Conservation (phyloP, 2,113 vertebrate species). For the Pampusana beccarii region DNA sequence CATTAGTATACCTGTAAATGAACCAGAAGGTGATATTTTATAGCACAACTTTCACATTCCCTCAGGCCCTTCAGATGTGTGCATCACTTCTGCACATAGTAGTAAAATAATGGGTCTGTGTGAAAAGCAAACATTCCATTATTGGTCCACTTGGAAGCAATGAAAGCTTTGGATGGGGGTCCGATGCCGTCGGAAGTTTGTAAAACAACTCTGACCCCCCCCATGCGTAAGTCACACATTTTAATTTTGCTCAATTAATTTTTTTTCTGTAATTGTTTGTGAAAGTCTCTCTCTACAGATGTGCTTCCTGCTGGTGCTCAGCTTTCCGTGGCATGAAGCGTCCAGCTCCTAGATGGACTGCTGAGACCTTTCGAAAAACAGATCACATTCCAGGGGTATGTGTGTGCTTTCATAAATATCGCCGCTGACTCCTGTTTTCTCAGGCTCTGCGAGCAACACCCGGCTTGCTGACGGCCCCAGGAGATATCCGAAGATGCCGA, state of each 20-base stretch:
- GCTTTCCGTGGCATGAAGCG: background rate
- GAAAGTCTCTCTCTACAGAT: background rate
- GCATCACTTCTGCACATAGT: background rate
- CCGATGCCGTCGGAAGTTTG: background rate
- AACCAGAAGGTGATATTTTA: background rate
- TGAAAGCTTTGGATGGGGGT: rapidly evolving
- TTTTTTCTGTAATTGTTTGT: background rate
- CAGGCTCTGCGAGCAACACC: background rate
- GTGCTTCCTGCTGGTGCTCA: background rate
- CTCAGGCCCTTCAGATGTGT: background rate
- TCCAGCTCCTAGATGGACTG: background rate
- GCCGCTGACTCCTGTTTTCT: background rate
- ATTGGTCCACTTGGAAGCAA: background rate
- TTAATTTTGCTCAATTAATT: background rate
- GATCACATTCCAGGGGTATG: rapidly evolving
- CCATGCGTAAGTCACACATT: rapidly evolving
- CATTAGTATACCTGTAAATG: background rate
- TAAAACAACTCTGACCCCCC: background rate
- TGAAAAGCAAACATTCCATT: background rate
- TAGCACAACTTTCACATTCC: background rate
- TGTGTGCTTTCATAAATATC: background rate
- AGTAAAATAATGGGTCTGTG: background rate
- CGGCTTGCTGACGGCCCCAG: background rate
- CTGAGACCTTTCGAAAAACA: background rate
- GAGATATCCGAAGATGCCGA: background rate